A percentile compares a stretch with the other conserved stretches of the same genome.
These are phyloP conservation scores for Cecidostiba fungosa DNA, from an alignment of 2,888 invertebrate species.

Conservation along the genomic window DNA sequence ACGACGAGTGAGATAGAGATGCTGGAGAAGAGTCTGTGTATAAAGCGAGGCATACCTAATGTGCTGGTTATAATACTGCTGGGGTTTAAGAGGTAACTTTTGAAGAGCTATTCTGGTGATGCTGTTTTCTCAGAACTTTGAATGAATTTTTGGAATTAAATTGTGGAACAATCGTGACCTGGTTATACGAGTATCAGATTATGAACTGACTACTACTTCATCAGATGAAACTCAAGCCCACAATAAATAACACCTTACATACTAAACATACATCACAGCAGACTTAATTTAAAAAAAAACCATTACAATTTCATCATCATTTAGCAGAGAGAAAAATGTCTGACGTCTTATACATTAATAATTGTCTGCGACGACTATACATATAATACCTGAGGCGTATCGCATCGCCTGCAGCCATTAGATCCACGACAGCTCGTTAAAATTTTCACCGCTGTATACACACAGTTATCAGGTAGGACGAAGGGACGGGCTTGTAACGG, in stretches of 20 bases:
- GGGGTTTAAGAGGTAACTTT: no score
- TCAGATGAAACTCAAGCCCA: no score
- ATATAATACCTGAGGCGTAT: background rate
- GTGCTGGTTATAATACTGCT: background rate
- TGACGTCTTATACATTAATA: background rate
- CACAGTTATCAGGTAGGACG: background rate
- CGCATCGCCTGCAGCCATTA: background rate
- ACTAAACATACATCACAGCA: background rate
- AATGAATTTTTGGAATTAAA: no score
- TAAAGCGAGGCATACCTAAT: background rate
- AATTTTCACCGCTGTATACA: background rate
- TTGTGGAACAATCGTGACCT: no score
- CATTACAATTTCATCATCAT: background rate
- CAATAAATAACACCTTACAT: no score
- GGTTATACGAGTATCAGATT: no score
- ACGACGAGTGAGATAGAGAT: background rate
- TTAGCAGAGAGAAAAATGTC: background rate
- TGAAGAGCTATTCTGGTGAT: no score
- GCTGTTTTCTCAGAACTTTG: no score
- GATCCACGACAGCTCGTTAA: constrained; percentile 11
- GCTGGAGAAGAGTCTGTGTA: background rate
- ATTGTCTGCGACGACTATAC: background rate
- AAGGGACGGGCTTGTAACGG: background rate
- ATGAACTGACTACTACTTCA: no score
- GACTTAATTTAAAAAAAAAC: background rate